Evolutionary conservation across 30 jellyfish, hydroid and myxozoan species (phyloP).

Genomic region (Turritopsis rubra): DNA sequence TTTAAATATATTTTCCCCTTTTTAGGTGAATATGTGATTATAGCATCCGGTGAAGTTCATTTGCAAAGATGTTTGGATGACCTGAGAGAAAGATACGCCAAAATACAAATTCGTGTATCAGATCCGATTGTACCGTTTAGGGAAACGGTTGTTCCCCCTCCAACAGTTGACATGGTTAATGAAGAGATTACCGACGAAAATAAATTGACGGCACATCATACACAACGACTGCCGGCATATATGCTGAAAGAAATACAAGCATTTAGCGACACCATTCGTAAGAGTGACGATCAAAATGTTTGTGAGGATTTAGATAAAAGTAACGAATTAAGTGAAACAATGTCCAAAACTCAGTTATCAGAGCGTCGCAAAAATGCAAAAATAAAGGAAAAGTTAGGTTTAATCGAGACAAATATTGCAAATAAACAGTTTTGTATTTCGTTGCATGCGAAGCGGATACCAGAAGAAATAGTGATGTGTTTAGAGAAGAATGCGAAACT

Average conservation of each 20-base stretch:
- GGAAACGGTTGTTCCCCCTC: slow-evolving; percentile 88
- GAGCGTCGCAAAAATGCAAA: slow-evolving; percentile 27
- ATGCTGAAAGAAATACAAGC: slow-evolving; percentile 91
- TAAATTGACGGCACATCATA: slow-evolving; percentile 40
- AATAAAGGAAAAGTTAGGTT: slow-evolving; percentile 45
- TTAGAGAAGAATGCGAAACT: slow-evolving; percentile 56
- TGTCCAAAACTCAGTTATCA: slow-evolving; percentile 11
- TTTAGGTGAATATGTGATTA: slow-evolving; percentile 93
- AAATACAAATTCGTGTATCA: slow-evolving; percentile 68
- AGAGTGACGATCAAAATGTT: slow-evolving; percentile 34
- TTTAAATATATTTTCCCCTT: too few species aligned
- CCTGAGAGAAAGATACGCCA: slow-evolving; percentile 64
- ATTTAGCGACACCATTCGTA: slow-evolving; percentile 72
- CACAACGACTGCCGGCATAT: slow-evolving; percentile 90
- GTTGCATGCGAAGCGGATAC: slow-evolving; percentile 69
- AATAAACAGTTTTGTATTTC: slow-evolving; percentile 54
- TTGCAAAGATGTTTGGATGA: slow-evolving; percentile 89
- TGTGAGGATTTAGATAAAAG: not conserved
- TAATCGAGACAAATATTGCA: slow-evolving; percentile 82
- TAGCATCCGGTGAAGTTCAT: slow-evolving; percentile 98
- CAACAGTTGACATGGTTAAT: slow-evolving; percentile 93
- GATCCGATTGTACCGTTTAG: slow-evolving; percentile 98
- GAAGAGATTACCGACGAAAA: slow-evolving; percentile 69
- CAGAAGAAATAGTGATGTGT: slow-evolving; percentile 31
- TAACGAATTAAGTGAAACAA: not conserved